Conservation (phyloP, 1,140 invertebrate genomes). For the Goniozus legneri region DNA sequence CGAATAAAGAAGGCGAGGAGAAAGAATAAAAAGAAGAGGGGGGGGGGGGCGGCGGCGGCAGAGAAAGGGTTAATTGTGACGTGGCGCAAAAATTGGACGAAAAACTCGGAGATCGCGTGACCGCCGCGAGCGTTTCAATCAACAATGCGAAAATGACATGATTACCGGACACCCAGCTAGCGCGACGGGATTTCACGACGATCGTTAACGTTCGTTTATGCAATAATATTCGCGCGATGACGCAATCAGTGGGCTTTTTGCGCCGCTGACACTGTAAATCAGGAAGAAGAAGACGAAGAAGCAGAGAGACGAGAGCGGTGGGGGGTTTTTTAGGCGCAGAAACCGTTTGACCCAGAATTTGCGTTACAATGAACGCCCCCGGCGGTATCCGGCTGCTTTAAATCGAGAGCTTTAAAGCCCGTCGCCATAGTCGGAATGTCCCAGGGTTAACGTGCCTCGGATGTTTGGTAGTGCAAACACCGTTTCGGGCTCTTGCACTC, state of each 20-base stretch:
- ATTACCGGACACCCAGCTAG: background rate
- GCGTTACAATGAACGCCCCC: no score
- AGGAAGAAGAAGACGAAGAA: background rate
- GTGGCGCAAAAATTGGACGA: background rate
- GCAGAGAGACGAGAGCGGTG: background rate
- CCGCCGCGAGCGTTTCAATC: background rate
- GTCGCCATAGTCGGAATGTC: conserved; percentile 32
- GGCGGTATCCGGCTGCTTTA: background rate
- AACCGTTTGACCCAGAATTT: background rate
- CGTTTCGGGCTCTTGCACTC: conserved; percentile 36
- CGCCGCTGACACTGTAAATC: background rate
- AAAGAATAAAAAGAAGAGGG: no score
- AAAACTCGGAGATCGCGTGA: background rate
- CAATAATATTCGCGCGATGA: background rate
- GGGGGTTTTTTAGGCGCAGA: background rate
- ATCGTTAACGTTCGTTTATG: background rate
- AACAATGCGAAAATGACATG: background rate
- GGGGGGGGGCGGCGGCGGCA: no score
- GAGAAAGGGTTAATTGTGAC: conserved; percentile 24
- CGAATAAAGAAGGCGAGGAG: no score
- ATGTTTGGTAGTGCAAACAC: conserved; percentile 44
- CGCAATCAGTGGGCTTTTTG: background rate
- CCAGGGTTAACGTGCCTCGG: conserved; percentile 33
- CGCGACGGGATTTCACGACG: background rate
- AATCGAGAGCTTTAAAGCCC: conserved; percentile 11